These are phyloP conservation scores for Polydrusus tereticollis DNA, from an alignment of 2,888 invertebrate species.

Conservation along the genomic window DNA sequence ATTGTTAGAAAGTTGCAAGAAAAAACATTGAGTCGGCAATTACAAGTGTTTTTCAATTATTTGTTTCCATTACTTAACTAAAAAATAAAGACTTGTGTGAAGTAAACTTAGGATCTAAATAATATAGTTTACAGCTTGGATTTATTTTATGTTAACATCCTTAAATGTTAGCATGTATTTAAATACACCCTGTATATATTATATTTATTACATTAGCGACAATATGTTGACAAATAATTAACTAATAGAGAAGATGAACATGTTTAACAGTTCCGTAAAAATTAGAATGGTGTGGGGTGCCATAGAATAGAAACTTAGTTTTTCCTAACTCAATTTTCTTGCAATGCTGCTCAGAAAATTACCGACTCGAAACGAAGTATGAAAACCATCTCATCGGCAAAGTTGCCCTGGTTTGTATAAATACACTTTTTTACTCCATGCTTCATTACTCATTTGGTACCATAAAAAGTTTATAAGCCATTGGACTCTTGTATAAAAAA, in stretches of 20 bases:
- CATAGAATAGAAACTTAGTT: slow-evolving; percentile 30
- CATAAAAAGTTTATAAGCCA: not conserved
- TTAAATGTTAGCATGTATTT: no score
- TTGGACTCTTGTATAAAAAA: not conserved
- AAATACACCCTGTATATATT: no score
- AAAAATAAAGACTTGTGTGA: no score
- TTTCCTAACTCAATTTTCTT: slow-evolving; percentile 34
- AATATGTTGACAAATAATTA: not conserved
- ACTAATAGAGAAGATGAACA: not conserved
- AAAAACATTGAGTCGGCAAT: no score
- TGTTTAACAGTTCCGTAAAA: not conserved
- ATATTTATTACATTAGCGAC: no score
- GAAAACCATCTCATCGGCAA: slow-evolving; percentile 98
- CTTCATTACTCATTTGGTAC: not conserved
- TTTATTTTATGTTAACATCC: no score
- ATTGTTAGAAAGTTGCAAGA: no score
- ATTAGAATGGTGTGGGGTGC: not conserved
- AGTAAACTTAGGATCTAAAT: no score
- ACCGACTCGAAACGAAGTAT: slow-evolving; percentile 96
- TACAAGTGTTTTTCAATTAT: no score
- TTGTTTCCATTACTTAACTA: no score
- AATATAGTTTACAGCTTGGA: no score
- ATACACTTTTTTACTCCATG: not conserved
- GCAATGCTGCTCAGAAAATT: slow-evolving; percentile 86
- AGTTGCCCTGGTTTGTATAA: slow-evolving; percentile 91